These are phyloP conservation scores for Microplitis manilae DNA, from an alignment of 2,888 invertebrate species.

Conservation along the genomic window DNA sequence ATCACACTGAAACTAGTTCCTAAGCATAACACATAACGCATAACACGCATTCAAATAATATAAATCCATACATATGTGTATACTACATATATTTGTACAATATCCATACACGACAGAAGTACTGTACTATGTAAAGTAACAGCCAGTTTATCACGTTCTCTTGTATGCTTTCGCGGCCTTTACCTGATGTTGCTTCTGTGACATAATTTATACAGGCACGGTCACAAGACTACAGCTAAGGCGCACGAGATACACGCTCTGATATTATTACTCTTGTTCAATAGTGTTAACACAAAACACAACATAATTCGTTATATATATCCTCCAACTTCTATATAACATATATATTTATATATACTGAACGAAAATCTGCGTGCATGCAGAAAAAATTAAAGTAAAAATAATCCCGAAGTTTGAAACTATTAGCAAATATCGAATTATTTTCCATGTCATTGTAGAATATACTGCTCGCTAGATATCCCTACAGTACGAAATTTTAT, in stretches of 20 bases:
- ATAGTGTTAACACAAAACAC: constrained; percentile 38
- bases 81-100: neutral
- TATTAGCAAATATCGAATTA: too few species aligned
- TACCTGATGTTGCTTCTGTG: constrained; percentile 43
- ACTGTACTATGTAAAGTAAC: neutral
- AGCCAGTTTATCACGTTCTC: constrained; percentile 48
- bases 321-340: neutral
- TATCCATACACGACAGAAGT: neutral
- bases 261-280: constrained; percentile 56
- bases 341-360: too few species aligned
- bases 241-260: constrained; percentile 42
- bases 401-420: too few species aligned
- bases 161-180: constrained; percentile 42
- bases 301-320: constrained; percentile 4
- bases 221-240: constrained; percentile 42
- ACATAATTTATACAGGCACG: constrained; percentile 56
- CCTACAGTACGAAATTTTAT: too few species aligned
- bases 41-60: neutral
- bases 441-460: too few species aligned
- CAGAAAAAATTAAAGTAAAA: too few species aligned
- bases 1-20: neutral
- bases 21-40: neutral
- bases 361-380: too few species aligned
- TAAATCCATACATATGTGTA: neutral
- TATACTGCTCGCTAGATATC: too few species aligned